phyloP scores from a whole-genome alignment of 37 sponge, comb jelly and placozoan species.

The Ephydatia muelleri region DNA sequence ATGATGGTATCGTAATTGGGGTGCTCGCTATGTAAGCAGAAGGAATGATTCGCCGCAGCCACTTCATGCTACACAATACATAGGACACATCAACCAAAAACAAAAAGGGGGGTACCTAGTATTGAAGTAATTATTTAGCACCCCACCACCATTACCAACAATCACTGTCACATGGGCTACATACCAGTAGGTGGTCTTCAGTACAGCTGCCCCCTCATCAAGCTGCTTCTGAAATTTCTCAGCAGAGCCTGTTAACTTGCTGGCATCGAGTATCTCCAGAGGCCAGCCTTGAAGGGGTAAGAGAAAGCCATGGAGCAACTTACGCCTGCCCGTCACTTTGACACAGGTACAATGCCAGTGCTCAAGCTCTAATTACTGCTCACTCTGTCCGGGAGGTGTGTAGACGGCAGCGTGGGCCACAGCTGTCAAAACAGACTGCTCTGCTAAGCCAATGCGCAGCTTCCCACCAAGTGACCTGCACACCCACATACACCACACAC shows the following conservation, averaged over 20 bases:
- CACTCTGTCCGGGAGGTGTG: conserved; percentile 90
- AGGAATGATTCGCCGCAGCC: too few relatives aligned
- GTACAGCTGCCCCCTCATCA: conserved; percentile 60
- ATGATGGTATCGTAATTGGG: conserved; percentile 92
- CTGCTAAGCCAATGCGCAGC: conserved; percentile 94
- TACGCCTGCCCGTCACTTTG: neutral
- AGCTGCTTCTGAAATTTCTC: conserved; percentile 82
- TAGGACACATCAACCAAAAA: conserved; percentile 2
- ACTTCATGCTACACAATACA: too few relatives aligned
- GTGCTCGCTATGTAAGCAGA: conserved; percentile 88
- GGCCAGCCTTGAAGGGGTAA: conserved; percentile 36
- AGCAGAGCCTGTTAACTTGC: conserved; percentile 44
- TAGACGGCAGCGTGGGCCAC: conserved; percentile 87
- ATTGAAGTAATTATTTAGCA: neutral
- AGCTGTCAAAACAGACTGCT: conserved; percentile 94
- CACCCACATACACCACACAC: neutral
- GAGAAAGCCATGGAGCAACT: neutral
- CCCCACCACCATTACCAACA: neutral
- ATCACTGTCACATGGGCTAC: neutral
- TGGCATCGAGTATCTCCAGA: conserved; percentile 56
- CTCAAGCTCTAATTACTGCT: neutral
- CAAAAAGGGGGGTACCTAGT: neutral
- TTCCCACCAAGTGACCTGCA: conserved; percentile 90
- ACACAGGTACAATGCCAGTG: conserved; percentile 13
- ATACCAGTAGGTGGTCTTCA: conserved; percentile 87